Percentiles rank a stretch among this genome's conserved stretches.
phyloP scores from a whole-genome alignment of 2,113 vertebrate genomes.

The Synodontis membranacea region DNA sequence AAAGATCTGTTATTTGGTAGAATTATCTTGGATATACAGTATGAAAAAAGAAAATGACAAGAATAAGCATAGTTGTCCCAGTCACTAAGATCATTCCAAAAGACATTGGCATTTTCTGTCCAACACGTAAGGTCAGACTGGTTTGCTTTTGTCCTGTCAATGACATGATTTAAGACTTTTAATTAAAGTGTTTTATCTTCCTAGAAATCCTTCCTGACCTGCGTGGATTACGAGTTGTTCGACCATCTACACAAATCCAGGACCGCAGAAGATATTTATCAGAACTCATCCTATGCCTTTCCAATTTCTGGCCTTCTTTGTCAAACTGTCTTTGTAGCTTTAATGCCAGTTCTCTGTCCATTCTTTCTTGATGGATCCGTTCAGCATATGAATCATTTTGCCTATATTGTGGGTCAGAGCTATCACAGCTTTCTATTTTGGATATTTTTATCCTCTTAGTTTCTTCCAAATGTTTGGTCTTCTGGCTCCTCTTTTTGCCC shows the following conservation, averaged over 20 bases:
- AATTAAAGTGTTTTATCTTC: constrained; percentile 59
- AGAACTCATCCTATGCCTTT: constrained; percentile 69
- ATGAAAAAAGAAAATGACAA: background rate
- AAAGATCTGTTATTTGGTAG: constrained; percentile 2
- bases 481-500: constrained; percentile 85
- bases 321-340: constrained; percentile 85
- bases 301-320: constrained; percentile 75
- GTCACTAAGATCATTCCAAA: background rate
- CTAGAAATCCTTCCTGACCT: constrained; percentile 68
- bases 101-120: background rate
- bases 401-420: constrained; percentile 37
- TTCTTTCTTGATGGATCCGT: constrained; percentile 77
- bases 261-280: constrained; percentile 87
- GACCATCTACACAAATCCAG: constrained; percentile 74
- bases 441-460: constrained; percentile 73
- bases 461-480: constrained; percentile 88
- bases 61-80: background rate
- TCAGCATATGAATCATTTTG: constrained; percentile 63
- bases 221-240: constrained; percentile 61
- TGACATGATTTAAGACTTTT: constrained; percentile 41
- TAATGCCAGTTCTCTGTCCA: constrained; percentile 82
- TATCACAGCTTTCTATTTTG: constrained; percentile 59
- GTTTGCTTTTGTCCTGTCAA: background rate
- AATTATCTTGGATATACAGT: constrained; percentile 1
- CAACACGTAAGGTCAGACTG: background rate